These are phyloP conservation scores for Sula dactylatra DNA, from an alignment of 2,113 vertebrate genomes.

Conservation along the genomic window DNA sequence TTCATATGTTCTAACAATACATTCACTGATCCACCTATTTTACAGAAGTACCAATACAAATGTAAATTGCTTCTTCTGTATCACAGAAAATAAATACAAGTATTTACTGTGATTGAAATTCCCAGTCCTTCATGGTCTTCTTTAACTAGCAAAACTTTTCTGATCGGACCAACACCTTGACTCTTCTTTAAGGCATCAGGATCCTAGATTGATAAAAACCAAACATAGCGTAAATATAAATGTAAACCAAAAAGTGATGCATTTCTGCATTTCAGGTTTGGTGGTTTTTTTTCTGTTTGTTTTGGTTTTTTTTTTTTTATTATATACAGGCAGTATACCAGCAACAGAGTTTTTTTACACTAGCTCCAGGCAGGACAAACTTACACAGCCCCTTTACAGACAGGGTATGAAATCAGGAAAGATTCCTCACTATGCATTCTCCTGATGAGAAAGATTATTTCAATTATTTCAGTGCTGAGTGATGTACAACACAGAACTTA, in stretches of 20 bases:
- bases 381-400: not conserved
- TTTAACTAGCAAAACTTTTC: conserved; percentile 93
- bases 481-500: not conserved
- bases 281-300: not conserved
- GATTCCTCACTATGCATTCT: not conserved
- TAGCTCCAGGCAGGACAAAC: not conserved
- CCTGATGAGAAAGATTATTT: not conserved
- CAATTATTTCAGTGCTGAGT: not conserved
- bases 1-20: not conserved
- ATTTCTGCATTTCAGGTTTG: not conserved
- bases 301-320: not conserved
- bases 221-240: not conserved
- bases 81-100: not conserved
- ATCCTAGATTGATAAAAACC: conserved; percentile 76
- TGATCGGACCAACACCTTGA: conserved; percentile 96
- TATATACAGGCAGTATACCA: not conserved
- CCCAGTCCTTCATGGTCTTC: conserved; percentile 98
- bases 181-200: conserved; percentile 94
- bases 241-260: not conserved
- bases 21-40: not conserved
- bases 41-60: not conserved
- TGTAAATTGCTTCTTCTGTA: not conserved
- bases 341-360: not conserved
- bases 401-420: not conserved
- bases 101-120: conserved; percentile 96